Conservation (phyloP, 2,797 vertebrate genomes). For the Phoebastria nigripes region DNA sequence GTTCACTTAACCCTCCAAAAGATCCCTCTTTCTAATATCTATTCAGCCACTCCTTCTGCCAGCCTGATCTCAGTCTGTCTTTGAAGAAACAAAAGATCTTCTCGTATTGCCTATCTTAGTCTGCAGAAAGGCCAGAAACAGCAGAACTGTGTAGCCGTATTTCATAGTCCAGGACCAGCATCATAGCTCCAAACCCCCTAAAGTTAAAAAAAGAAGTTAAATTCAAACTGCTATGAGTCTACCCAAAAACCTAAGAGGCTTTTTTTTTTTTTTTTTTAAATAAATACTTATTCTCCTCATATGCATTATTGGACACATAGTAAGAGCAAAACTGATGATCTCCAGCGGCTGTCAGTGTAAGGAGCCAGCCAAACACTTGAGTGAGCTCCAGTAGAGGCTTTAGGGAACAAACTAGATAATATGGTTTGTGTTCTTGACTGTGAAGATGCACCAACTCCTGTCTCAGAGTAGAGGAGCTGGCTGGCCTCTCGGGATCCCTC, state of each 20-base stretch:
- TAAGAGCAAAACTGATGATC: not conserved
- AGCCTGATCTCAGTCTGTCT: not conserved
- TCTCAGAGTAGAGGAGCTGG: not conserved
- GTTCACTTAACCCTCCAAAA: not conserved
- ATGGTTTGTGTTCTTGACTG: not conserved
- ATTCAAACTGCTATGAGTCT: not conserved
- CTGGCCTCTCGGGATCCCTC: not conserved
- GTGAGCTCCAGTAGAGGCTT: not conserved
- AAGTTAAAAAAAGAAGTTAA: not conserved
- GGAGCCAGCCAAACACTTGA: not conserved
- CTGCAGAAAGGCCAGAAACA: not conserved
- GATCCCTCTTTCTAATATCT: not conserved
- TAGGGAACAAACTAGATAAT: not conserved
- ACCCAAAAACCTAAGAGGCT: not conserved
- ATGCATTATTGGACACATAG: accelerated
- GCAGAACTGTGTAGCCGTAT: not conserved
- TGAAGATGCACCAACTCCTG: not conserved
- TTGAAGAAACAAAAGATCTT: not conserved
- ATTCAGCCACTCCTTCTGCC: not conserved
- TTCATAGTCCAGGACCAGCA: not conserved
- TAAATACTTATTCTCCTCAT: not conserved
- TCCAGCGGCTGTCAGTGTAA: not conserved
- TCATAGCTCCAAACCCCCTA: not conserved
- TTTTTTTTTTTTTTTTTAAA: not conserved
- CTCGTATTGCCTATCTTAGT: not conserved